phyloP scores from a whole-genome alignment of 2,888 invertebrate genomes.

The Monoplex corrugatus region DNA sequence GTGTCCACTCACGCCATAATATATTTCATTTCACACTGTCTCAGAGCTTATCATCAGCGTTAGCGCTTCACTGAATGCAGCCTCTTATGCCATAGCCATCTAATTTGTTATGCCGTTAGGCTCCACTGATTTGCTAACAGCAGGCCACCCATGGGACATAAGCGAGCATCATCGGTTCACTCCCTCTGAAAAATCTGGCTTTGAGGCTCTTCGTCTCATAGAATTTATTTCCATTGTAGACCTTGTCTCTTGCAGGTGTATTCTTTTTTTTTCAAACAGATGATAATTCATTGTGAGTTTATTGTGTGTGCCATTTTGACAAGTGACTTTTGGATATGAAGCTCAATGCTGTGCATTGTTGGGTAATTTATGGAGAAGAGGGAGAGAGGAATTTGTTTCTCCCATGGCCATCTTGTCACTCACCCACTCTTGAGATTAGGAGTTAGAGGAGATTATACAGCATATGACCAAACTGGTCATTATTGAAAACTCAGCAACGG shows the following conservation, averaged over 20 bases:
- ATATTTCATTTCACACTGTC: slow-evolving; percentile 20
- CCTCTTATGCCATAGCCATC: background rate
- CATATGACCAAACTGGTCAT: no score
- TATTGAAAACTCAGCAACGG: no score
- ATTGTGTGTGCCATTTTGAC: background rate
- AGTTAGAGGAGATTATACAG: no score
- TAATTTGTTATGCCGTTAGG: slow-evolving; percentile 6
- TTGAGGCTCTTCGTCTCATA: no score
- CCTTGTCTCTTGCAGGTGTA: no score
- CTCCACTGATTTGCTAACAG: slow-evolving; percentile 7
- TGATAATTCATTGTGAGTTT: background rate
- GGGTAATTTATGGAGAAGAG: background rate
- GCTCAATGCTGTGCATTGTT: background rate
- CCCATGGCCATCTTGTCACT: no score
- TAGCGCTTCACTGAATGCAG: background rate
- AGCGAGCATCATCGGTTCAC: background rate
- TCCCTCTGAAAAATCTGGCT: background rate
- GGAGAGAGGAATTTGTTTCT: no score
- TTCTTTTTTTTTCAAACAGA: no score
- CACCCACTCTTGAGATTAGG: no score
- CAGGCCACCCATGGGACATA: background rate
- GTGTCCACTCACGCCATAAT: background rate
- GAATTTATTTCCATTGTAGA: no score
- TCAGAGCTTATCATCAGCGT: background rate
- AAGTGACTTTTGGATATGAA: background rate